Percentiles rank a stretch among this genome's conserved stretches.
phyloP scores from a whole-genome alignment of 2,888 invertebrate genomes.

The Ametastegia equiseti region DNA sequence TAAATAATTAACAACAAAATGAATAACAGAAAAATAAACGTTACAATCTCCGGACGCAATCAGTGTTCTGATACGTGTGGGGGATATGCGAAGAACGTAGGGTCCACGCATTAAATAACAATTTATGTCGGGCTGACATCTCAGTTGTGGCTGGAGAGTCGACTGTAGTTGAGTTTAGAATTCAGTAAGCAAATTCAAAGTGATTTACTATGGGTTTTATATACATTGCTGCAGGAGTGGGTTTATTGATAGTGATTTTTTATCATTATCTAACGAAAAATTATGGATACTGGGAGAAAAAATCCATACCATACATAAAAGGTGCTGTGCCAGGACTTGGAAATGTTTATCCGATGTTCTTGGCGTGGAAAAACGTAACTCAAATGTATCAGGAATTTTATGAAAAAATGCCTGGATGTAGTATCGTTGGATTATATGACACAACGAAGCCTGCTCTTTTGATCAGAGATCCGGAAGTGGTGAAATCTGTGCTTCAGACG shows the following conservation, averaged over 20 bases:
- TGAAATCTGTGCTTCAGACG: constrained; percentile 62
- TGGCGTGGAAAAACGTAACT: not conserved
- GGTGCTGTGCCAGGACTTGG: not conserved
- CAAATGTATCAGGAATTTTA: constrained; percentile 6
- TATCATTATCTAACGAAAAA: not conserved
- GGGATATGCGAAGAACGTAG: too few species aligned
- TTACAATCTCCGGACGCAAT: too few species aligned
- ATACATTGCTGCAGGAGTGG: not conserved
- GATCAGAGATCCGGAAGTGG: constrained; percentile 63
- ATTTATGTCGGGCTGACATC: too few species aligned
- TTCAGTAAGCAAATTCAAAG: too few species aligned
- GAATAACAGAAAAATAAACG: too few species aligned
- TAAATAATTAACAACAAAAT: too few species aligned
- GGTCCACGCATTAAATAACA: too few species aligned
- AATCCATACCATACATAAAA: not conserved
- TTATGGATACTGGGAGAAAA: constrained; percentile 18
- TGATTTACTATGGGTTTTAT: not conserved
- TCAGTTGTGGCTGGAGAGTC: too few species aligned
- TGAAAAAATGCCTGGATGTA: not conserved
- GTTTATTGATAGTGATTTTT: not conserved
- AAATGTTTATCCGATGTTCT: constrained; percentile 2
- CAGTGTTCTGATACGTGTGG: too few species aligned
- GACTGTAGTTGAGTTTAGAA: too few species aligned
- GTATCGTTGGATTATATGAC: constrained; percentile 46
- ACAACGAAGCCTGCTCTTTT: constrained; percentile 57